Evolutionary conservation across 2,888 invertebrate genomes (phyloP).

Genomic region (Margaritifera margaritifera): DNA sequence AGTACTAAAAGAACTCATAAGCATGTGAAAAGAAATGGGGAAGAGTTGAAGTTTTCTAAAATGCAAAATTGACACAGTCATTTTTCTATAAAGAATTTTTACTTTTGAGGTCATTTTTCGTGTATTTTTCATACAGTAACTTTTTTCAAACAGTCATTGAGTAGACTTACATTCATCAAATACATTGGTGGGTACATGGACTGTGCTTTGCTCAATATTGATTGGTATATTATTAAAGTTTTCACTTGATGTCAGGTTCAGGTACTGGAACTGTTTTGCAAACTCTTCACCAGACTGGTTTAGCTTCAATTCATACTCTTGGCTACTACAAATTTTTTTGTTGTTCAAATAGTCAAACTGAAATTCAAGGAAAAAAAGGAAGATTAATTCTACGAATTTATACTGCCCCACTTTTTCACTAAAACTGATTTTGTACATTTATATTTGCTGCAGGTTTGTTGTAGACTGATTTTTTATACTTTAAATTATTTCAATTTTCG

Average conservation of each 20-base stretch:
- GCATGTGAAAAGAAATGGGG: neutral
- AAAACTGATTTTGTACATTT: too few species aligned
- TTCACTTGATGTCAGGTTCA: slow-evolving; percentile 71
- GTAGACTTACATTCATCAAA: slow-evolving; percentile 81
- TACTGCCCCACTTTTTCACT: too few species aligned
- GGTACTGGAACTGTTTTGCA: slow-evolving; percentile 24
- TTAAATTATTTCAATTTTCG: too few species aligned
- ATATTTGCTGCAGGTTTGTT: too few species aligned
- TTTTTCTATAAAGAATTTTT: neutral
- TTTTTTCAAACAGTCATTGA: slow-evolving; percentile 1
- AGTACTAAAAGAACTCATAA: too few species aligned
- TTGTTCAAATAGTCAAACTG: slow-evolving; percentile 82
- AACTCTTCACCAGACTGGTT: slow-evolving; percentile 19
- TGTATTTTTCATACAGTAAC: neutral
- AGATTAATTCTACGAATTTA: neutral
- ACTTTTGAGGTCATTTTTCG: neutral
- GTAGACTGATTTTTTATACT: too few species aligned
- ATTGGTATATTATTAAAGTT: slow-evolving; percentile 84
- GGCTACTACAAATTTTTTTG: slow-evolving; percentile 80
- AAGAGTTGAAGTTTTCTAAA: too few species aligned
- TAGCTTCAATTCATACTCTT: slow-evolving; percentile 33
- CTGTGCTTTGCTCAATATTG: slow-evolving; percentile 83
- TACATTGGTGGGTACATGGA: slow-evolving; percentile 95
- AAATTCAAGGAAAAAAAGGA: slow-evolving; percentile 10
- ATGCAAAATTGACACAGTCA: too few species aligned